Evolutionary conservation across 2,888 invertebrate species (phyloP).

Genomic region (Agrochola litura): DNA sequence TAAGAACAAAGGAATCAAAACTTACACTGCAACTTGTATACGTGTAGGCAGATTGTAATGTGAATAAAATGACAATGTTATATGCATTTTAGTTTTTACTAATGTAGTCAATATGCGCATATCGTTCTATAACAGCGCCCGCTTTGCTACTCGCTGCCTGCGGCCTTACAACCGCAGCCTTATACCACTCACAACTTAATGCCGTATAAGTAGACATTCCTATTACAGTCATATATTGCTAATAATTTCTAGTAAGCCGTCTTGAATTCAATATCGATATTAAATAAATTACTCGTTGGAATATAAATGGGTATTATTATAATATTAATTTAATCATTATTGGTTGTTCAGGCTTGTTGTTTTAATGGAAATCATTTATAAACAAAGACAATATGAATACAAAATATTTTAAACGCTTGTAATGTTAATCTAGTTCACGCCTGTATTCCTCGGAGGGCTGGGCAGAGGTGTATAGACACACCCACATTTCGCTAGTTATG

Average conservation of each 20-base stretch:
- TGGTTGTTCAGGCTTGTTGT: slow-evolving; percentile 23
- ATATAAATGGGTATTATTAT: slow-evolving; percentile 39
- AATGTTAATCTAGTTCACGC: background rate
- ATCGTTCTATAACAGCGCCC: background rate
- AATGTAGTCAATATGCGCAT: background rate
- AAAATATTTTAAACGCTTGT: slow-evolving; percentile 8
- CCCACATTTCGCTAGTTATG: background rate
- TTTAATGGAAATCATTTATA: slow-evolving; percentile 21
- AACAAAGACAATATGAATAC: slow-evolving; percentile 19
- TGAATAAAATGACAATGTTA: too few species aligned
- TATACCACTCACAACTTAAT: slow-evolving; percentile 40
- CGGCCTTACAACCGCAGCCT: background rate
- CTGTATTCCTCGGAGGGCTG: background rate
- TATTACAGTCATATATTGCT: slow-evolving; percentile 49
- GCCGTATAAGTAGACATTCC: slow-evolving; percentile 50
- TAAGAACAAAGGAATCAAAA: too few species aligned
- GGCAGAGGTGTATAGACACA: background rate
- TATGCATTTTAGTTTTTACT: too few species aligned
- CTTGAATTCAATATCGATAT: slow-evolving; percentile 53
- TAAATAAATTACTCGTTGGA: slow-evolving; percentile 50
- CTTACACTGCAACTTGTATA: too few species aligned
- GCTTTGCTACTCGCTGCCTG: slow-evolving; percentile 10
- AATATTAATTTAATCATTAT: slow-evolving; percentile 40
- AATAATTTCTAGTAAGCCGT: slow-evolving; percentile 57
- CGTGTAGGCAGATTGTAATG: too few species aligned